Base-by-base conservation (phyloP, 1,140 invertebrate species). In the Lerema accius region DNA sequence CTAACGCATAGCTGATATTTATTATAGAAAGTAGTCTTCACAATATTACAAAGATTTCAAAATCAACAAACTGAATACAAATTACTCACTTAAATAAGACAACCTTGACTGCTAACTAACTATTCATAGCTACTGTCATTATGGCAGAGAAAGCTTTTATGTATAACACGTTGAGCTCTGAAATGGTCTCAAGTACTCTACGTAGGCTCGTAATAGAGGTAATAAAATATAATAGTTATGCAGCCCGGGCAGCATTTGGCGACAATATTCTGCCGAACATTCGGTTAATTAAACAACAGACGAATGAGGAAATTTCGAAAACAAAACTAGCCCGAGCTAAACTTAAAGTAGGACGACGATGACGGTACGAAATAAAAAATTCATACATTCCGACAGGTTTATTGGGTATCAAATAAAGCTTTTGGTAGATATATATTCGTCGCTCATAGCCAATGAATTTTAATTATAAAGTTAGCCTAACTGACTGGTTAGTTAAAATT, bases 181-280 rank as follows among this genome's bases (percentile, higher is more conserved):
- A 55, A 55, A 55, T 17, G 37, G 37, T 55, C 51, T 55, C 51
- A 55, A 42, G 37, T 55, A 35, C 37, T 39, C 51, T 42, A 26
- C 26, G 19, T 46, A 45, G 60, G 63, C 63, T 56, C 51, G 63
- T 65, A 65, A 65, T 65, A 59, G 63, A 66, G 32, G 61, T 59
- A 71, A 63, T 73, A 69, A 76, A 72, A 72, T 70, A 63, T 76
- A 79, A 79, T 79, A 76, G 51, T 56, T 56, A 56, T 56, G 51
- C 51, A 70, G 60, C n/a, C 58, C 42, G 48, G 63, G 45, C 58
- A 50, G 59, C 76, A 71, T 69, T 70, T 73, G 73, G 70, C 56
- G 63, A 69, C 73, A 76, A 79, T 76, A 69, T 69, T 70, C 65
- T 77, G 39, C 63, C 63, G 56, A 65, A 65, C 56, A 58, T 53